phyloP scores from a whole-genome alignment of 92 coral and sea anemone species.

The Palythoa grandis region DNA sequence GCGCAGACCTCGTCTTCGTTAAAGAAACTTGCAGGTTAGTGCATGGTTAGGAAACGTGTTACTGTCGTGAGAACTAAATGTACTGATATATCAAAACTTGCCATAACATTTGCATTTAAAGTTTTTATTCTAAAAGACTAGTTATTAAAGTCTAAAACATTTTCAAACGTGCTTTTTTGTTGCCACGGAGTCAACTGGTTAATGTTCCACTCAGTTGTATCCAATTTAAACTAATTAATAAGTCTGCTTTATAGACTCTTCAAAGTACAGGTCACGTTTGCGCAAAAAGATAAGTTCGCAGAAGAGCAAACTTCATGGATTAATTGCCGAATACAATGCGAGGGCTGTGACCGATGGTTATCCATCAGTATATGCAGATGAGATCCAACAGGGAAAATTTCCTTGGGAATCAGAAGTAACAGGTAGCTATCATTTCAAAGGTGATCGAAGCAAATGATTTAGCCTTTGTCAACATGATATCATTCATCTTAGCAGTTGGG shows the following conservation, averaged over 20 bases:
- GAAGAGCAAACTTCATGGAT: slow-evolving; percentile 35
- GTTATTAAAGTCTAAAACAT: neutral
- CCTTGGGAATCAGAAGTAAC: slow-evolving; percentile 52
- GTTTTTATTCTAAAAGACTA: neutral
- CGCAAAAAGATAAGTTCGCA: slow-evolving; percentile 43
- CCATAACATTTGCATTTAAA: neutral
- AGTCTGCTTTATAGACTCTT: slow-evolving; percentile 18
- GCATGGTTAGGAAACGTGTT: neutral
- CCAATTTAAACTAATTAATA: neutral
- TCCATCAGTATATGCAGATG: slow-evolving; percentile 30
- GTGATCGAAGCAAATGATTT: neutral
- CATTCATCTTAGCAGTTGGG: neutral
- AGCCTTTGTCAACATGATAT: neutral
- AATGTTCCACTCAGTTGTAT: slow-evolving; percentile 4
- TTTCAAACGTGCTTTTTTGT: neutral
- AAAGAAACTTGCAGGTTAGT: slow-evolving; percentile 13
- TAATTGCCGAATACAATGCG: slow-evolving; percentile 31
- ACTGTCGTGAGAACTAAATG: slow-evolving; percentile 4
- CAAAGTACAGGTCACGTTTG: slow-evolving; percentile 44
- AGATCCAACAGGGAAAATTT: slow-evolving; percentile 48
- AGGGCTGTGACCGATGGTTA: slow-evolving; percentile 21
- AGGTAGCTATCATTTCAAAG: neutral
- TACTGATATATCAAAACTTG: neutral
- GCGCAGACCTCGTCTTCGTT: slow-evolving; percentile 8
- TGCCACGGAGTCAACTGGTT: neutral